A percentile compares a stretch with the other conserved stretches of the same genome.
Conservation (phyloP, 2,797 vertebrate genomes). For the Melanotaenia maccullochi region DNA sequence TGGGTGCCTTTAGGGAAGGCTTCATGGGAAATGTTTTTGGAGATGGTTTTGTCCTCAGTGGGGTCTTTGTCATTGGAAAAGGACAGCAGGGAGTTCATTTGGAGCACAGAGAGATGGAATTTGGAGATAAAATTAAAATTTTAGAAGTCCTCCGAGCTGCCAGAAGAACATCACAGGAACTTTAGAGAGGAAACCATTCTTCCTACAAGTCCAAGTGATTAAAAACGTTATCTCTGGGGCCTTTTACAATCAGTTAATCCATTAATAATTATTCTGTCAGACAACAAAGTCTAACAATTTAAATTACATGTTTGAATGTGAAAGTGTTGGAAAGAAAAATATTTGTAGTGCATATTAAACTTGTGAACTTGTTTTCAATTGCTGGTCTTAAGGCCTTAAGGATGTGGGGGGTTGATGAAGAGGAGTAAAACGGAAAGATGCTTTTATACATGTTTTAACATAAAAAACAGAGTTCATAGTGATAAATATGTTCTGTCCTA, state of each 20-base stretch:
- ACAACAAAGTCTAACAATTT: no score
- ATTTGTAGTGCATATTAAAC: no score
- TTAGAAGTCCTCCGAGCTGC: slow-evolving; percentile 86
- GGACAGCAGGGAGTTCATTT: slow-evolving; percentile 91
- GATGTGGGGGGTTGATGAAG: no score
- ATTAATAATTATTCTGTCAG: no score
- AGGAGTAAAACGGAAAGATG: no score
- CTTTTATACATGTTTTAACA: no score
- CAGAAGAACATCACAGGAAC: slow-evolving; percentile 78
- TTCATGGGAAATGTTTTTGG: slow-evolving; percentile 90
- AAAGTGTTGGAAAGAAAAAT: no score
- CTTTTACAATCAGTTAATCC: background rate
- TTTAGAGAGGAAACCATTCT: slow-evolving; percentile 29
- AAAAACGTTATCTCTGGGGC: background rate
- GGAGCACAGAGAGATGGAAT: slow-evolving; percentile 94
- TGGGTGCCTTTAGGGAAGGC: slow-evolving; percentile 87
- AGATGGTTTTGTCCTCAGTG: slow-evolving; percentile 91
- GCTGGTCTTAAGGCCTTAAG: no score
- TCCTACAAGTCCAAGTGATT: background rate
- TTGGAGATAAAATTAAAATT: slow-evolving; percentile 90
- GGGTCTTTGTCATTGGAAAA: slow-evolving; percentile 90
- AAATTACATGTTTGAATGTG: no score
- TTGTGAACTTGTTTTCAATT: no score
- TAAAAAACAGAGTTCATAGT: no score
- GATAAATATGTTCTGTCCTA: no score